Conservation (phyloP, 2,888 invertebrate species). For the Caenorhabditis afra region DNA sequence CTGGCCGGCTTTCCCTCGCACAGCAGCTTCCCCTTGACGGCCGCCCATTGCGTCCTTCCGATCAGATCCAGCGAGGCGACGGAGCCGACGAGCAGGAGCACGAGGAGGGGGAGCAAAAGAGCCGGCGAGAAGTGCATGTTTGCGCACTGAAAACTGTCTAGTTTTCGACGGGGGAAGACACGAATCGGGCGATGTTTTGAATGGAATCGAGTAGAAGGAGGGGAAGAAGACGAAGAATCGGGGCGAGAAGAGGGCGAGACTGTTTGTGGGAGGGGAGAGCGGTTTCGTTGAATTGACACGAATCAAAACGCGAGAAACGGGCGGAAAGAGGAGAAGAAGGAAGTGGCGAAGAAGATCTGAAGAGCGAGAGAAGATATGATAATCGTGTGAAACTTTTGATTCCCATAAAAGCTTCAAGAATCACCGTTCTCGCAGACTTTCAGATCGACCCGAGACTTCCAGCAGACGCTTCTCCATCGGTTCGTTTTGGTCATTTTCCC, state of each 20-base stretch:
- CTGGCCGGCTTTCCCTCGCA: conserved; percentile 66
- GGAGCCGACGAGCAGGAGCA: conserved; percentile 52
- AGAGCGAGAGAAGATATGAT: too few relatives aligned
- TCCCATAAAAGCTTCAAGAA: too few relatives aligned
- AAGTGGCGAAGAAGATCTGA: too few relatives aligned
- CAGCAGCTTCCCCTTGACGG: conserved; percentile 54
- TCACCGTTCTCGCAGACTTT: too few relatives aligned
- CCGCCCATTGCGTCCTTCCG: conserved; percentile 67
- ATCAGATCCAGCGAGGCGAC: conserved; percentile 62
- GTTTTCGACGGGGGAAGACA: background rate
- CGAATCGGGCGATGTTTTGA: too few relatives aligned
- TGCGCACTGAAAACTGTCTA: background rate
- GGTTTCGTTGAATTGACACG: too few relatives aligned
- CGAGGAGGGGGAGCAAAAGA: conserved; percentile 26
- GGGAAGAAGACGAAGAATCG: background rate
- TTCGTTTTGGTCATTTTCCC: background rate
- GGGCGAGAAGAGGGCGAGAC: background rate
- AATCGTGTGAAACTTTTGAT: too few relatives aligned
- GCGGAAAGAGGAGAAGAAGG: too few relatives aligned
- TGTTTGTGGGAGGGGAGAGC: too few relatives aligned
- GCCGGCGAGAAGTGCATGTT: background rate
- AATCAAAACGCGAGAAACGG: too few relatives aligned
- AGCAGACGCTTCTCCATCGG: too few relatives aligned
- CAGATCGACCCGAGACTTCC: too few relatives aligned
- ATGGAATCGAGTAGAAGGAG: background rate